phyloP scores from a whole-genome alignment of 2,113 vertebrate genomes.

The Cephalopterus ornatus region DNA sequence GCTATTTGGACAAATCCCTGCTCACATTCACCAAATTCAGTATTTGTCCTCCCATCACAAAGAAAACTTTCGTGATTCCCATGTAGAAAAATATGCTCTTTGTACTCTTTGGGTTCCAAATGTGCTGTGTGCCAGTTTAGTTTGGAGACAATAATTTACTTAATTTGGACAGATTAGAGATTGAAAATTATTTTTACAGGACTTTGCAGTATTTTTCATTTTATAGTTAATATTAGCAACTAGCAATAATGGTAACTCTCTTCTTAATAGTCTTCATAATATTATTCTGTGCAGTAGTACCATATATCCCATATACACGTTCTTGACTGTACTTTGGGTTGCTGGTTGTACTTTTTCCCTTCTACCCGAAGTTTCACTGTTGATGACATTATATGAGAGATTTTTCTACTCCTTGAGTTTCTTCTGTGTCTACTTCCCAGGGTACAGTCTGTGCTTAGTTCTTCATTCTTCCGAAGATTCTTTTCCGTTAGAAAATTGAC shows the following conservation, averaged over 20 bases:
- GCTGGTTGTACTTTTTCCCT: not conserved
- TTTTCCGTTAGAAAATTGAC: not conserved
- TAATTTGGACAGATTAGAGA: not conserved
- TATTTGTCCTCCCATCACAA: not conserved
- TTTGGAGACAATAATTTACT: not conserved
- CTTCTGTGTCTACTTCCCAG: not conserved
- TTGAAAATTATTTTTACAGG: not conserved
- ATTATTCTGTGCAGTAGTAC: not conserved
- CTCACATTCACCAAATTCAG: not conserved
- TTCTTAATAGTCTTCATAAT: rapidly evolving
- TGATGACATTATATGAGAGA: rapidly evolving
- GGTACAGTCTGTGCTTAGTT: not conserved
- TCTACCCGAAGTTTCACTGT: not conserved
- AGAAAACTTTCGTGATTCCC: not conserved
- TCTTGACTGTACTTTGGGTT: not conserved
- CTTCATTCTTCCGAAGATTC: not conserved
- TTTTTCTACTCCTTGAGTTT: not conserved
- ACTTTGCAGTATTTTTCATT: not conserved
- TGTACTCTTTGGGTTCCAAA: not conserved
- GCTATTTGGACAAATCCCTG: not conserved
- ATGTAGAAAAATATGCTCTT: not conserved
- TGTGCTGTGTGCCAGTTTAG: not conserved
- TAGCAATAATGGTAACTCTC: not conserved
- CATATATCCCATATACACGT: rapidly evolving
- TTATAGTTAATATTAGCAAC: not conserved